A percentile compares a stretch with the other conserved stretches of the same genome.
Evolutionary conservation across 2,113 vertebrate genomes (phyloP).

Genomic region (Tragelaphus imberbis): DNA sequence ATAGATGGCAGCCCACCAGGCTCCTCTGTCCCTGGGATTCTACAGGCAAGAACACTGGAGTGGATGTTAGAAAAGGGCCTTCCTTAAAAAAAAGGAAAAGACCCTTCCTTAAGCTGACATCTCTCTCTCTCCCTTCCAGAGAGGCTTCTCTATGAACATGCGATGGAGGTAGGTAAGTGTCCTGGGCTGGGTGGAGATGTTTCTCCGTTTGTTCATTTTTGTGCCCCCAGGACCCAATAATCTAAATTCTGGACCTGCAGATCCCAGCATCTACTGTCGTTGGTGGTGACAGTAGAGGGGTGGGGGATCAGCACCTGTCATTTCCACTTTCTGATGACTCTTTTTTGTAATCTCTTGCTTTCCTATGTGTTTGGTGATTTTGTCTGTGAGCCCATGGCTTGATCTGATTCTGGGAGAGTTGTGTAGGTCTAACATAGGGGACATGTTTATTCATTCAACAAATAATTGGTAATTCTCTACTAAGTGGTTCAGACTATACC

Average conservation of each 20-base stretch:
- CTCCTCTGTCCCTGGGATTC: background rate
- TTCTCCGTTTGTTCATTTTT: background rate
- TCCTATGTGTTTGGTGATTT: background rate
- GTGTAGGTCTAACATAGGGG: background rate
- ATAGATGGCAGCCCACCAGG: background rate
- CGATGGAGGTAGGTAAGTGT: conserved; percentile 72
- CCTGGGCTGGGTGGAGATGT: background rate
- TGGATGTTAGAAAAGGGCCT: background rate
- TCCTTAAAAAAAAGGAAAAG: background rate
- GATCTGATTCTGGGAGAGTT: background rate
- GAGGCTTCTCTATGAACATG: conserved; percentile 70
- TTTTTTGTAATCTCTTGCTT: background rate
- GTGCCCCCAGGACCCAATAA: background rate
- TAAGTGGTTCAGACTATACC: background rate
- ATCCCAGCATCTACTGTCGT: background rate
- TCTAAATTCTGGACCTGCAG: background rate
- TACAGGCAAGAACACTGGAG: background rate
- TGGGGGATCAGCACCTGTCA: background rate
- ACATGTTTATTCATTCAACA: background rate
- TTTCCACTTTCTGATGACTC: background rate
- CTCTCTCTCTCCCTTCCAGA: conserved; percentile 37
- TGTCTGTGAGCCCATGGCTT: background rate
- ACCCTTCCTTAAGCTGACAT: background rate
- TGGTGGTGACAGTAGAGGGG: background rate
- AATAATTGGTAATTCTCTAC: background rate